These are phyloP conservation scores for Drosophila vallismaia DNA, from an alignment of 2,888 invertebrate genomes.

Conservation along the genomic window DNA sequence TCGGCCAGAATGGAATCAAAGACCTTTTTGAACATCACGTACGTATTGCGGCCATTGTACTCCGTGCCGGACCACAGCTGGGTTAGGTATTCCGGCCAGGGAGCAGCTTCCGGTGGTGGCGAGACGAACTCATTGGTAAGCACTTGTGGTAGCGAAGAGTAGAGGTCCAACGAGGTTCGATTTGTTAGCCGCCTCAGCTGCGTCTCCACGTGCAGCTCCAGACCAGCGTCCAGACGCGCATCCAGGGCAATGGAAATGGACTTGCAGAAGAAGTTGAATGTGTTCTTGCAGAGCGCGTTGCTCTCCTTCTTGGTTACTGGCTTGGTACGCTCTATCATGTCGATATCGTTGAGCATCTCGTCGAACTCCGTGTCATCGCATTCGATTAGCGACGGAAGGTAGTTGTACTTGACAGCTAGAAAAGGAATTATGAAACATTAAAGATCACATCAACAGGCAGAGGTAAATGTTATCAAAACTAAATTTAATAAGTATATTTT, in stretches of 20 bases:
- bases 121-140: conserved; percentile 81
- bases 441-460: background rate
- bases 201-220: conserved; percentile 91
- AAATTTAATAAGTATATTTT: background rate
- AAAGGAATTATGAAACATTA: background rate
- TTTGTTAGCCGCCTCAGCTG: conserved; percentile 89
- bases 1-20: conserved; percentile 89
- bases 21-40: conserved; percentile 88
- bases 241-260: conserved; percentile 89
- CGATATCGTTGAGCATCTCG: conserved; percentile 89
- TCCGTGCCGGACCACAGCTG: conserved; percentile 85
- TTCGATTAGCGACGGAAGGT: conserved; percentile 89
- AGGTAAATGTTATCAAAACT: background rate
- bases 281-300: conserved; percentile 81
- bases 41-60: conserved; percentile 84
- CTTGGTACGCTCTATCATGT: conserved; percentile 86
- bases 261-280: conserved; percentile 83
- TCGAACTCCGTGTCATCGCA: conserved; percentile 93
- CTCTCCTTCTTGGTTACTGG: conserved; percentile 86
- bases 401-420: conserved; percentile 82
- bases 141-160: conserved; percentile 82
- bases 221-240: conserved; percentile 91
- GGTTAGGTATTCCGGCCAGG: conserved; percentile 84
- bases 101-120: conserved; percentile 80
- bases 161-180: conserved; percentile 85